Conservation (phyloP, 2,888 invertebrate genomes). For the Marronus borbonicus region DNA sequence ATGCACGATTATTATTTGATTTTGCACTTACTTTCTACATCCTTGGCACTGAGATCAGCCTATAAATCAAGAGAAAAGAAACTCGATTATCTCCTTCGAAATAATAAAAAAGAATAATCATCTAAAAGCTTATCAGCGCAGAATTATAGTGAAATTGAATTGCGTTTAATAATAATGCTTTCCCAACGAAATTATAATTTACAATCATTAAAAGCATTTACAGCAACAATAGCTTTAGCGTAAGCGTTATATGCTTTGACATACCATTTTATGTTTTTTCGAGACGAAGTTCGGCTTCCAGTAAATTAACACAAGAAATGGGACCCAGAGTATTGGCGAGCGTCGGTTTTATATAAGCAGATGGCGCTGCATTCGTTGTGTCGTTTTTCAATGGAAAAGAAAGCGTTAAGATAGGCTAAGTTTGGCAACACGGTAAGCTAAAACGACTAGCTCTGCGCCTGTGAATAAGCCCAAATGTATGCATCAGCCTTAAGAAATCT, state of each 20-base stretch:
- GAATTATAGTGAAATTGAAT: no score
- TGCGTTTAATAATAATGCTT: constrained; percentile 18
- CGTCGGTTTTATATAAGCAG: constrained; percentile 83
- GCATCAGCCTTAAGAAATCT: constrained; percentile 11
- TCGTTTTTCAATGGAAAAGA: constrained; percentile 52
- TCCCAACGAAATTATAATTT: not conserved
- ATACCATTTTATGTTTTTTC: constrained; percentile 54
- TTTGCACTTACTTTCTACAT: constrained; percentile 88
- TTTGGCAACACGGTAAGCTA: constrained; percentile 56
- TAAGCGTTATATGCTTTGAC: constrained; percentile 23
- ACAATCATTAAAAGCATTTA: not conserved
- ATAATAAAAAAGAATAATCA: not conserved
- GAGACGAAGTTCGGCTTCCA: constrained; percentile 76
- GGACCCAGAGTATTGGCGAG: constrained; percentile 78
- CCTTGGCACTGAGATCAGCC: constrained; percentile 91
- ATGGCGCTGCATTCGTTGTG: constrained; percentile 75
- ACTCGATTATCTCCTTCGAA: constrained; percentile 2
- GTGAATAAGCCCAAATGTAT: constrained; percentile 34
- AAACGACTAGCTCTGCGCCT: constrained; percentile 13
- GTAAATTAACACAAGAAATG: constrained; percentile 86
- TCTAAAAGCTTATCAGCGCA: no score
- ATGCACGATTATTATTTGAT: constrained; percentile 12
- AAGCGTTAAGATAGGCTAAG: constrained; percentile 49
- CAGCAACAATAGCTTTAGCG: constrained; percentile 14
- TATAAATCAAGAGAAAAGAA: constrained; percentile 72